Percentiles rank a stretch among this genome's conserved stretches.
These are phyloP conservation scores for Psylliodes chrysocephalus DNA, from an alignment of 2,888 invertebrate genomes.

Conservation along the genomic window DNA sequence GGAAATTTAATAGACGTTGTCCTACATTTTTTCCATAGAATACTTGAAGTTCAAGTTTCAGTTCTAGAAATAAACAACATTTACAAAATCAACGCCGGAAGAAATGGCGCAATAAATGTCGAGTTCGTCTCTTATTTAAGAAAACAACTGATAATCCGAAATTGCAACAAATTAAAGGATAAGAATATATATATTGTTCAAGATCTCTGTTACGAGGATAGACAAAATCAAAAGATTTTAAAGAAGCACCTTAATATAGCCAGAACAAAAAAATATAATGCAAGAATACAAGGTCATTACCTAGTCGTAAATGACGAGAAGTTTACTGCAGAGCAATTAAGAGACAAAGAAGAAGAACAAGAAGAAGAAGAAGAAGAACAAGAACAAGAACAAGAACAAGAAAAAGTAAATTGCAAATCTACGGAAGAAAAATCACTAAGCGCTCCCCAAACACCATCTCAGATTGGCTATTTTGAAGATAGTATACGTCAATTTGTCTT, in stretches of 20 bases:
- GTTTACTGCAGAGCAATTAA: not conserved
- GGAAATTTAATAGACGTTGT: too few relatives aligned
- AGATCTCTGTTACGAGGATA: slow-evolving; percentile 10
- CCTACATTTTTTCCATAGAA: too few relatives aligned
- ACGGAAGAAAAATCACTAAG: too few relatives aligned
- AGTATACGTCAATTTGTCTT: too few relatives aligned
- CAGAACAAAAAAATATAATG: not conserved
- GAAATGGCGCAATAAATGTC: not conserved
- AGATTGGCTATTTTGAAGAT: too few relatives aligned
- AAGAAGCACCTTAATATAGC: slow-evolving; percentile 2
- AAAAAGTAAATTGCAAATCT: too few relatives aligned
- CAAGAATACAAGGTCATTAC: not conserved
- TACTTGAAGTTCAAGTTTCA: too few relatives aligned
- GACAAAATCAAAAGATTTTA: not conserved
- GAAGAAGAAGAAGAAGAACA: too few relatives aligned
- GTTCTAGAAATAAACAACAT: too few relatives aligned
- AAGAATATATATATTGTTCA: not conserved
- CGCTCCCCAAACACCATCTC: too few relatives aligned
- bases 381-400: too few relatives aligned
- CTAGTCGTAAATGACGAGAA: not conserved
- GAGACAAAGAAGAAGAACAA: not conserved
- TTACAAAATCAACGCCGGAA: too few relatives aligned
- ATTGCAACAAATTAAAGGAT: not conserved
- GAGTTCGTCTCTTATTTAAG: not conserved
- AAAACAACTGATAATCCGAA: not conserved